Evolutionary conservation across 1,140 invertebrate genomes (phyloP).

Genomic region (Trichonephila clavipes): DNA sequence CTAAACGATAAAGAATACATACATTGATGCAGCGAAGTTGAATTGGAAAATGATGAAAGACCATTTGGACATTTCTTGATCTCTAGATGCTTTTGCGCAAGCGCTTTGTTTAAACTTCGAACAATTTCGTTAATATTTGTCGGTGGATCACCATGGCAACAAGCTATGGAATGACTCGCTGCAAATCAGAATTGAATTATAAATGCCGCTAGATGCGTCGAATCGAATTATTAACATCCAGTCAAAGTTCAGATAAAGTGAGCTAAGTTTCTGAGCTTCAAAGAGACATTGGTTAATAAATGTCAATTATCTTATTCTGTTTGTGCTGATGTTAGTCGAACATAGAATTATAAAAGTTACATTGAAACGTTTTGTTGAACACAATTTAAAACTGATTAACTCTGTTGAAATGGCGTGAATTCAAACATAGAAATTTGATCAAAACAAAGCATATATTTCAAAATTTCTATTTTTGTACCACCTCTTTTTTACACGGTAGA

Average conservation of each 20-base stretch:
- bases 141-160: conserved; percentile 16
- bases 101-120: conserved; percentile 42
- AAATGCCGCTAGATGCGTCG: background rate
- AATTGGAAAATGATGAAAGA: background rate
- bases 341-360: background rate
- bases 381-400: no score
- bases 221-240: conserved; percentile 32
- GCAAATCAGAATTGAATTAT: conserved; percentile 45
- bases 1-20: background rate
- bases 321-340: no score
- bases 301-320: no score
- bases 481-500: no score
- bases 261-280: background rate
- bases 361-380: background rate
- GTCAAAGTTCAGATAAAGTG: background rate
- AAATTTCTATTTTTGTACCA: no score
- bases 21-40: background rate
- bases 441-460: no score
- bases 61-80: conserved; percentile 22
- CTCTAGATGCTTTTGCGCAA: background rate
- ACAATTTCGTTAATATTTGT: conserved; percentile 44
- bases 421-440: no score
- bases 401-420: no score
- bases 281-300: background rate
- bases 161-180: background rate